Conservation (phyloP, 2,113 vertebrate genomes). For the Calidris pugnax region DNA sequence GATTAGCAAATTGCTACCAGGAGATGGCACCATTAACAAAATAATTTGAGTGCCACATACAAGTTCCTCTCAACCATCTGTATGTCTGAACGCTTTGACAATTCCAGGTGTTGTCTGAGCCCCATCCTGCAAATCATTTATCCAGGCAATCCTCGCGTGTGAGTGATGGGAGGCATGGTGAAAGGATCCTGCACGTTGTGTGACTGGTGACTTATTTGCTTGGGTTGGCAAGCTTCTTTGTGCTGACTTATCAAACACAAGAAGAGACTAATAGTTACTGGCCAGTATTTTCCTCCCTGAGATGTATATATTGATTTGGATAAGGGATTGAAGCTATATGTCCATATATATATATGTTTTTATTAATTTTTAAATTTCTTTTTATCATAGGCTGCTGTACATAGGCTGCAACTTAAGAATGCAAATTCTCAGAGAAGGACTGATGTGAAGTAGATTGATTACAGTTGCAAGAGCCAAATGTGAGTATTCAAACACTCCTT, state of each 20-base stretch:
- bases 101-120: conserved; percentile 31
- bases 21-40: conserved; percentile 85
- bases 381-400: neutral
- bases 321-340: neutral
- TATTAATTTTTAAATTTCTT: neutral
- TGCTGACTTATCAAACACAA: neutral
- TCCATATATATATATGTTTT: neutral
- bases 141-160: neutral
- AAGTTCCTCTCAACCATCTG: neutral
- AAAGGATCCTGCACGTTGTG: neutral
- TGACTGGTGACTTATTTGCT: neutral
- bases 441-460: neutral
- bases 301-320: neutral
- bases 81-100: neutral
- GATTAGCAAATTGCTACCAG: conserved; percentile 72
- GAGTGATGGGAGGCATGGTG: neutral
- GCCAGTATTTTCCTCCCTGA: neutral
- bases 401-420: neutral
- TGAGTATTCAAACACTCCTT: neutral
- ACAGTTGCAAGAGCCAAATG: neutral
- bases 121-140: neutral
- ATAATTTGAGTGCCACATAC: conserved; percentile 70
- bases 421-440: neutral
- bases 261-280: neutral
- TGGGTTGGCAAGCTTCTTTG: neutral